Conservation (phyloP, 2,888 invertebrate genomes). For the Ceratothoa steindachneri region DNA sequence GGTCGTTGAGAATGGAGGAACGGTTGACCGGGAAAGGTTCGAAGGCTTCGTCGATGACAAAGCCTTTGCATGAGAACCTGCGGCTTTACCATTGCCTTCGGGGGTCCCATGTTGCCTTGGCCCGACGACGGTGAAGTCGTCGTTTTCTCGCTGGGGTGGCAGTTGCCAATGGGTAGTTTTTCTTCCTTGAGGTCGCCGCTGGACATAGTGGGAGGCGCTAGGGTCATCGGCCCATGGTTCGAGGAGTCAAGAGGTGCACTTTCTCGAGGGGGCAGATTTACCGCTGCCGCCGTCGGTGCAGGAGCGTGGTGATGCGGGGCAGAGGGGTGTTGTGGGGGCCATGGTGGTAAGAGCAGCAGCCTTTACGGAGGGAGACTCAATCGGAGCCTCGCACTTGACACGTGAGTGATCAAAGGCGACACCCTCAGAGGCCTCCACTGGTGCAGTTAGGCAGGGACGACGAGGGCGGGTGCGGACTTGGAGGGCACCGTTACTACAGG, state of each 20-base stretch:
- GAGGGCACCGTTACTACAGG: neutral
- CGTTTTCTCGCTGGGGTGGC: constrained; percentile 18
- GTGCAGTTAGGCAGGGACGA: neutral
- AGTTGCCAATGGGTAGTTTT: too few relatives aligned
- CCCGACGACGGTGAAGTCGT: neutral
- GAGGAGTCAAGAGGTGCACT: neutral
- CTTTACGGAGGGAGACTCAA: neutral
- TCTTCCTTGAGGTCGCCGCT: too few relatives aligned
- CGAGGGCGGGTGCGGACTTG: neutral
- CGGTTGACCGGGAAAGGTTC: constrained; percentile 80
- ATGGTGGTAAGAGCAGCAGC: neutral
- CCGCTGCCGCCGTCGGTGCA: too few relatives aligned
- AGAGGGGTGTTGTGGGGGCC: neutral
- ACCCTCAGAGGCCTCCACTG: neutral
- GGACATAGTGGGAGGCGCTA: too few relatives aligned
- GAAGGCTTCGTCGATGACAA: constrained; percentile 57
- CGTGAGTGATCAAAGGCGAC: neutral
- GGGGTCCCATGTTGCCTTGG: constrained; percentile 54
- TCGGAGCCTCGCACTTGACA: neutral
- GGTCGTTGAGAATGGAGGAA: constrained; percentile 58
- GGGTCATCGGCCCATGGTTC: too few relatives aligned
- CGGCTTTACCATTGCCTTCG: constrained; percentile 90
- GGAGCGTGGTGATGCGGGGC: too few relatives aligned
- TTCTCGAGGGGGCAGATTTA: neutral
- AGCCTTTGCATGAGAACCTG: constrained; percentile 93